Percentiles rank a stretch among this genome's conserved stretches.
Evolutionary conservation across 2,113 vertebrate genomes (phyloP).

Genomic region (Apteryx owenii): DNA sequence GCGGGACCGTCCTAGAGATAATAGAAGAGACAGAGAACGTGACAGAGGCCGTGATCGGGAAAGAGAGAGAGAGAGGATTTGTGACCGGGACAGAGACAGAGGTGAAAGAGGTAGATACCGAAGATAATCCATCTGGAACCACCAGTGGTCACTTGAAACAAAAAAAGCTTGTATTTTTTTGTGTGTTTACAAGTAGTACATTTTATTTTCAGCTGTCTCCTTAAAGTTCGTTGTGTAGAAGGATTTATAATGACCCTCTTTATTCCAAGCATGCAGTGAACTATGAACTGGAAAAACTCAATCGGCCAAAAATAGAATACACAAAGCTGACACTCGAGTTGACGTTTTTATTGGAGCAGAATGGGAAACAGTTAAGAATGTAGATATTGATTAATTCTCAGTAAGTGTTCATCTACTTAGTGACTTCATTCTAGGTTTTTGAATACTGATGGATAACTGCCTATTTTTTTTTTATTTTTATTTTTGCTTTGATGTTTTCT

Average conservation of each 20-base stretch:
- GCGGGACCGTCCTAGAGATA: constrained; percentile 86
- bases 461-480: constrained; percentile 62
- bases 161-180: constrained; percentile 80
- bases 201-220: constrained; percentile 83
- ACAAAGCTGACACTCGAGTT: constrained; percentile 67
- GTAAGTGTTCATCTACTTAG: constrained; percentile 74
- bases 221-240: constrained; percentile 83
- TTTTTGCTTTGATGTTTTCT: constrained; percentile 76
- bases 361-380: constrained; percentile 74
- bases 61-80: constrained; percentile 84
- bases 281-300: constrained; percentile 80
- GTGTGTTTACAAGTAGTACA: constrained; percentile 86
- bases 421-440: constrained; percentile 74
- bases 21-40: constrained; percentile 85
- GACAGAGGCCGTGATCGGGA: constrained; percentile 90
- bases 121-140: constrained; percentile 81
- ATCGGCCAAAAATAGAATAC: constrained; percentile 73
- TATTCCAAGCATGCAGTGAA: constrained; percentile 85
- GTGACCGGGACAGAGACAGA: constrained; percentile 90
- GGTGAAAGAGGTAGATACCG: constrained; percentile 90
- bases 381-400: constrained; percentile 76
- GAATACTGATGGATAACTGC: constrained; percentile 75
- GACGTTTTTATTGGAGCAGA: constrained; percentile 65
- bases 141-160: constrained; percentile 67
- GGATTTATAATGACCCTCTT: constrained; percentile 79